phyloP scores from a whole-genome alignment of 1,140 invertebrate species.

The Lasioglossum baleicum region DNA sequence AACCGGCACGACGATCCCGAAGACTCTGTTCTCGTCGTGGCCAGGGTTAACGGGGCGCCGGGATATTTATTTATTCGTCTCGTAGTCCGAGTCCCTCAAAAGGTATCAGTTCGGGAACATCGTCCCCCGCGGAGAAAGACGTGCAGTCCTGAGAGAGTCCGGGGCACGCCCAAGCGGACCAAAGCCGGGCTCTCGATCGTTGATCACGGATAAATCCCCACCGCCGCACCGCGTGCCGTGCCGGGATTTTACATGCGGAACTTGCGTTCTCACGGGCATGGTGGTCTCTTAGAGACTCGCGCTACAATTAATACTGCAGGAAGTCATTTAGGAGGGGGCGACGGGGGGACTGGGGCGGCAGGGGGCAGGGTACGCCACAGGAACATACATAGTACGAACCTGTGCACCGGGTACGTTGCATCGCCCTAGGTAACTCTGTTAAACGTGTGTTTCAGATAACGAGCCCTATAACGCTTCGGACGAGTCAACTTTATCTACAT shows the following conservation, averaged over 20 bases:
- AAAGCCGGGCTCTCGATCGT: conserved; percentile 31
- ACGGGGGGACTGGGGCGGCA: no score
- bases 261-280: conserved; percentile 54
- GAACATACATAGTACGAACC: no score
- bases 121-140: conserved; percentile 7
- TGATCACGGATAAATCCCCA: conserved; percentile 37
- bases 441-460: conserved; percentile 67
- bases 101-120: not conserved
- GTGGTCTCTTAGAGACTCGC: conserved; percentile 62
- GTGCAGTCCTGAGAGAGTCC: not conserved
- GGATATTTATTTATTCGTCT: not conserved
- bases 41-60: not conserved
- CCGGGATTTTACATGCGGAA: conserved; percentile 56
- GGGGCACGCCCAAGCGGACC: not conserved
- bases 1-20: not conserved
- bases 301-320: conserved; percentile 67
- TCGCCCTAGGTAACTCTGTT: conserved; percentile 49
- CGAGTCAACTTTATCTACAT: conserved; percentile 70
- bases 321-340: conserved; percentile 45
- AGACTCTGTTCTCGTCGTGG: not conserved
- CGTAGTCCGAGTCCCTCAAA: not conserved
- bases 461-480: conserved; percentile 60
- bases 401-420: conserved; percentile 1
- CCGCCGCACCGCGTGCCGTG: not conserved
- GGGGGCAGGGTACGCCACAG: no score